These are phyloP conservation scores for Mercenaria mercenaria DNA, from an alignment of 1,140 invertebrate genomes.

Conservation along the genomic window DNA sequence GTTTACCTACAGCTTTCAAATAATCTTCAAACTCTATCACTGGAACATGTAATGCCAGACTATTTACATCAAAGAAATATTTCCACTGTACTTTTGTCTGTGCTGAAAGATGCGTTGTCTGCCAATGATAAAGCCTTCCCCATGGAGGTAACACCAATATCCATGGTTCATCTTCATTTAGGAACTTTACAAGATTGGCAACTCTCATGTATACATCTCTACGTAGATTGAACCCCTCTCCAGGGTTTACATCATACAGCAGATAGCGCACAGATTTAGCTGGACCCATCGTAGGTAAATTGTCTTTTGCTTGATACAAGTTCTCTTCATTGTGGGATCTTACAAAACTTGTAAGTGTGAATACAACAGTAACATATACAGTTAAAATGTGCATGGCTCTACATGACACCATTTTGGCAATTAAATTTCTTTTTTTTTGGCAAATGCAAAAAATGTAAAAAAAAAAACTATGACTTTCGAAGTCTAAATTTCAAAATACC, in stretches of 20 bases:
- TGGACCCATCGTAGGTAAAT: constrained; percentile 35
- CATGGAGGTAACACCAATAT: constrained; percentile 94
- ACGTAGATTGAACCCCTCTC: constrained; percentile 98
- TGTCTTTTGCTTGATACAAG: constrained; percentile 55
- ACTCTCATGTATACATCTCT: constrained; percentile 98
- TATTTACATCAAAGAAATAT: constrained; percentile 94
- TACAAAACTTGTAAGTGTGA: neutral
- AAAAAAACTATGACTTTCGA: neutral
- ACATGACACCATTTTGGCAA: constrained; percentile 3
- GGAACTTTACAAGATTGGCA: constrained; percentile 91
- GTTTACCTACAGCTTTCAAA: constrained; percentile 86
- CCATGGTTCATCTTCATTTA: constrained; percentile 88
- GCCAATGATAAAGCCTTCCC: constrained; percentile 96
- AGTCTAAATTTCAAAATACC: too few species aligned
- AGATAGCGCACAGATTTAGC: constrained; percentile 85
- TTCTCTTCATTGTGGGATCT: constrained; percentile 39
- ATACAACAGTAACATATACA: neutral
- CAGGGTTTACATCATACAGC: constrained; percentile 97
- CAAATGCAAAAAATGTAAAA: constrained; percentile 13
- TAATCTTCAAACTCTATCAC: constrained; percentile 96
- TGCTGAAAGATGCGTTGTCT: constrained; percentile 87
- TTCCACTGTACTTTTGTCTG: constrained; percentile 91
- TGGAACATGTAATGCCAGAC: constrained; percentile 92
- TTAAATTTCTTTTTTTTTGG: neutral
- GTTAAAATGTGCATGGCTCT: neutral